Evolutionary conservation across 2,797 vertebrate genomes (phyloP), one percentile per base, ranked within the genome.

Genomic region (Peromyscus eremicus): DNA sequence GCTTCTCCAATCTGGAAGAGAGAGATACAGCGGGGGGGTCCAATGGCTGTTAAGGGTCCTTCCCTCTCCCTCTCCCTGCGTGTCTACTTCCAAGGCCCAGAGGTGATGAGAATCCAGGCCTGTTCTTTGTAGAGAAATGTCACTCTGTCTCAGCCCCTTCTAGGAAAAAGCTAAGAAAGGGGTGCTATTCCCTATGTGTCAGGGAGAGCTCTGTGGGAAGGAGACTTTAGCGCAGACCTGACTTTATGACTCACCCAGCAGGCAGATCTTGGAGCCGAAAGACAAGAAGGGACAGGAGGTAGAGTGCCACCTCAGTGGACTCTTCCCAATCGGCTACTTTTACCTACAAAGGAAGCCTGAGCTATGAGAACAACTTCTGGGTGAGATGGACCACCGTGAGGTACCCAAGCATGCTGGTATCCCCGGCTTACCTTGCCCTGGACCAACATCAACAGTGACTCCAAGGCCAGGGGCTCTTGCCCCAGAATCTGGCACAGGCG

Each of bases 271-370:
- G 98, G 76, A 98, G 97, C 37, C 89, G 94, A 90, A 98, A 66
- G 60, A 96, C 96, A 37, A 99, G 98, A 64, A 99, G 97, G 60
- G 98, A 97, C 49, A 99, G 95, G 40, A 99, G 97, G 75, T 97
- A 98, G 70, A 99, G 94, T 1, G 98, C 96, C 29, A 97, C 98
- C 97, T 99, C 98, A 0, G 91, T 88, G 57, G 93, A 94, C 93
- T 98, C 71, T 93, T 93, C 95, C 95, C 96, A 94, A 55, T 98
- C 98, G 0, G 5, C 77, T 64, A 98, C 43, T 6, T 95, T 97
- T 49, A 99, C 82, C 99, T 99, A 96, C 34, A 91, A 96, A 98
- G 76, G 73, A 80, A 98, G 40, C n/a, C 60, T n/a, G 66, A 68
- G 49, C n/a, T 95, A 73, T 98, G 77, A 97, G 64, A 79, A 60